Evolutionary conservation across 2,113 vertebrate species (phyloP).

Genomic region (Lamprotornis superbus): DNA sequence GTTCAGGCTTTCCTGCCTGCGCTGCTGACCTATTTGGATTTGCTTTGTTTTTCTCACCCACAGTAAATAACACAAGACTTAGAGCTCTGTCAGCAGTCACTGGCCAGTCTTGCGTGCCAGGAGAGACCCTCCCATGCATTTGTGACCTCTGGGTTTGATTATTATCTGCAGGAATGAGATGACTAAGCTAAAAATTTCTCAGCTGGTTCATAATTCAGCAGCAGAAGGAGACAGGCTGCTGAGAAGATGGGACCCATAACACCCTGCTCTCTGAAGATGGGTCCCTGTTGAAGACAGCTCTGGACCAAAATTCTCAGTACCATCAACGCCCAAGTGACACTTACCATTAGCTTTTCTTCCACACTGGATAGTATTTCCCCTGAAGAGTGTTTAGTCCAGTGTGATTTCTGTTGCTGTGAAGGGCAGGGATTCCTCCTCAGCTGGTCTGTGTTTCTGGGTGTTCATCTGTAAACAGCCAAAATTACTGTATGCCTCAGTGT

Average conservation of each 20-base stretch:
- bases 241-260: neutral
- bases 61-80: neutral
- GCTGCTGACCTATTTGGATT: neutral
- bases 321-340: neutral
- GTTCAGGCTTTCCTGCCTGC: neutral
- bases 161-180: conserved; percentile 14
- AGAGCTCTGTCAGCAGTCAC: neutral
- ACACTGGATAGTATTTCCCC: neutral
- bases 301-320: neutral
- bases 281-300: neutral
- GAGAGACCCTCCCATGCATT: neutral
- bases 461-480: neutral
- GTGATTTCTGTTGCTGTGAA: neutral
- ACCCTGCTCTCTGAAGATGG: neutral
- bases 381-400: neutral
- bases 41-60: neutral
- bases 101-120: neutral
- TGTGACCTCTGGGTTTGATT: neutral
- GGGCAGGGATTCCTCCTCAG: neutral
- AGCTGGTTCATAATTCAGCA: neutral
- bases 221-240: neutral
- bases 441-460: neutral
- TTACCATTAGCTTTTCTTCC: neutral
- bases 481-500: neutral
- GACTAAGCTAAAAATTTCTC: neutral